phyloP scores from a whole-genome alignment of 35 echinoderm and acorn worm genomes.

The Patiria miniata region DNA sequence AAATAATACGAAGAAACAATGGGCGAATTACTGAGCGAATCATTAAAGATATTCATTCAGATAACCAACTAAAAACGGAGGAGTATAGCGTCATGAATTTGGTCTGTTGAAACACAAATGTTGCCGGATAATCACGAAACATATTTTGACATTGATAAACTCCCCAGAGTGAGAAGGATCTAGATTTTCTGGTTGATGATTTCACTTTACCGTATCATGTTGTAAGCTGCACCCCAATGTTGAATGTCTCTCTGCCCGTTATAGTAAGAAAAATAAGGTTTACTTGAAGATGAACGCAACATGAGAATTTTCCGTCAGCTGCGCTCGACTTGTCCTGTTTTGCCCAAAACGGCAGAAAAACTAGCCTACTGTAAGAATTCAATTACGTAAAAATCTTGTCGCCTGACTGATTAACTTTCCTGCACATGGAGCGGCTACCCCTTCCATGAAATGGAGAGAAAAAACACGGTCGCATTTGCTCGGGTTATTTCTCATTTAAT shows the following conservation, averaged over 20 bases:
- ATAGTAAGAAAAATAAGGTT: not conserved
- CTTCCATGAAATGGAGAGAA: not conserved
- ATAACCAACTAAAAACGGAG: no score
- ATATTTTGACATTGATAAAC: no score
- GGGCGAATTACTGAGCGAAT: no score
- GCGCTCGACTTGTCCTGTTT: not conserved
- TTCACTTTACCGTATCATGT: no score
- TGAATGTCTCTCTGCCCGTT: not conserved
- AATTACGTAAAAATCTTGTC: not conserved
- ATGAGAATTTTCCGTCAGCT: not conserved
- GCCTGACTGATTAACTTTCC: not conserved
- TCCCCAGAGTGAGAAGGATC: no score
- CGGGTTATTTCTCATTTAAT: not conserved
- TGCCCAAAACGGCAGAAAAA: not conserved
- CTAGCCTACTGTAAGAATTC: not conserved
- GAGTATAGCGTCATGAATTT: no score
- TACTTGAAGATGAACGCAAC: not conserved
- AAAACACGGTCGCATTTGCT: not conserved
- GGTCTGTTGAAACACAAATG: no score
- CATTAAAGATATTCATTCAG: no score
- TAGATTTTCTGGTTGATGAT: no score
- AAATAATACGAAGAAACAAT: no score
- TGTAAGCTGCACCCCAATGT: no score
- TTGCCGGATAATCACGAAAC: no score
- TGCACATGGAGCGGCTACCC: not conserved